A percentile compares a stretch with the other conserved stretches of the same genome.
Conservation (phyloP, 2,797 vertebrate species). For the Parauchenoglanis ngamensis region DNA sequence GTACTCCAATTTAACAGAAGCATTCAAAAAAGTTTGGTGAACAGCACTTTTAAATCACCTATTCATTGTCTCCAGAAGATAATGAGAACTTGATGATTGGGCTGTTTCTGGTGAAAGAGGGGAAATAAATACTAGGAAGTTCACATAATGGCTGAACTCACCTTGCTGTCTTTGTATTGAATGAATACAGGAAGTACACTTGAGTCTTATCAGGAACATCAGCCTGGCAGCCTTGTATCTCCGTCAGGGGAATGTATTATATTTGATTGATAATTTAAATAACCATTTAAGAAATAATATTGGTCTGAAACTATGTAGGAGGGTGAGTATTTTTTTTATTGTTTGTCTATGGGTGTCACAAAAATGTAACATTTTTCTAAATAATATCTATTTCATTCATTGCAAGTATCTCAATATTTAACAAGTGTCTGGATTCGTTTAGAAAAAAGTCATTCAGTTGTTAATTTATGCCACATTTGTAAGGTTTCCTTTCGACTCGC, state of each 20-base stretch:
- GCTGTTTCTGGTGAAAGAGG: conserved; percentile 56
- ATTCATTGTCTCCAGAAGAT: conserved; percentile 62
- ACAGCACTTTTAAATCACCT: conserved; percentile 60
- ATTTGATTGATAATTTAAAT: neutral
- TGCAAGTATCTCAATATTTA: neutral
- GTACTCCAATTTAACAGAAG: conserved; percentile 60
- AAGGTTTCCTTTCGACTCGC: neutral
- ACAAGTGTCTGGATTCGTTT: neutral
- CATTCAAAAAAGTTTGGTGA: conserved; percentile 58
- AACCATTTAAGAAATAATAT: neutral
- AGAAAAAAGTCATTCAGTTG: neutral
- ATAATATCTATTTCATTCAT: neutral
- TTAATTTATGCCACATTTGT: neutral
- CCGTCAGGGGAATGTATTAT: neutral
- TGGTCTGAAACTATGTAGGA: neutral
- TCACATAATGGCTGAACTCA: conserved; percentile 63
- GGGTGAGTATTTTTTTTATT: neutral
- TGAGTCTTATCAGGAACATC: conserved; percentile 33
- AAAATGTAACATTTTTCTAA: neutral
- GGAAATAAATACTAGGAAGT: conserved; percentile 53
- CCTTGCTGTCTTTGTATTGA: conserved; percentile 57
- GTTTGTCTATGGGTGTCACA: neutral
- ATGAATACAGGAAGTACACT: conserved; percentile 40
- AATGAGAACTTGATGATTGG: conserved; percentile 64
- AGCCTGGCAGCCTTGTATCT: neutral